Base-by-base conservation (phyloP, 1,140 invertebrate species). In the Pseudomyrmex concolor region DNA sequence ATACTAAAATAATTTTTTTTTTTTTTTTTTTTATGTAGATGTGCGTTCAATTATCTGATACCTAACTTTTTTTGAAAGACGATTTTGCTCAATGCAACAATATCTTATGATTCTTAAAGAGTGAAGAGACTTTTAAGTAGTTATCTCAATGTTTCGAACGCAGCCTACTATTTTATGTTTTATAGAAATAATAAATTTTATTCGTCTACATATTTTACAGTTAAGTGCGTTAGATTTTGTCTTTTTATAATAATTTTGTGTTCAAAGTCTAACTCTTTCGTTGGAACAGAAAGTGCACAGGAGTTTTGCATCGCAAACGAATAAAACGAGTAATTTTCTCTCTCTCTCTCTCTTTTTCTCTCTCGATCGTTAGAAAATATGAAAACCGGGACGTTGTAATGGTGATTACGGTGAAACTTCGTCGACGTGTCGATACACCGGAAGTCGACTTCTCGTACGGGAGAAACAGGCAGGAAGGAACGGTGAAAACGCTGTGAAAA, bases 401-500 rank as follows among this genome's bases (percentile, higher is more conserved):
- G 67, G 66, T 66, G 57, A 82, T 82, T 83, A 60, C 66, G 84
- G 78, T 83, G 57, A 85, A 82, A 73, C 55, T 55, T 64, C 59
- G 76, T 54, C 74, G 57, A 55, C 54, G 50, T 63, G 86, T 82
- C 67, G 83, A 88, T 74, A 74, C 54, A 55, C 59, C 84, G 85
- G 51, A 81, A 88, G 74, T 60, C 57, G 48, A 43, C 57, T 70
- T 64, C 48, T 68, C 10, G 17, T 13, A 55, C 67, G 63, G 62
- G 54, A 72, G 67, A 72, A 51, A 80, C 66, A 74, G 51, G 55
- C 48, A 59, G 67, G 60, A 45, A 80, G 54, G 66, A 45, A 10
- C 48, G 59, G 77, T 57, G 51, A 76, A 71, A 85, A 85, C 68
- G 50, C 45, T 50, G 84, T 62, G 84, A 67, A 77, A 86, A 86